Evolutionary conservation across 2,888 invertebrate genomes (phyloP).

Genomic region (Lepas anatifera): DNA sequence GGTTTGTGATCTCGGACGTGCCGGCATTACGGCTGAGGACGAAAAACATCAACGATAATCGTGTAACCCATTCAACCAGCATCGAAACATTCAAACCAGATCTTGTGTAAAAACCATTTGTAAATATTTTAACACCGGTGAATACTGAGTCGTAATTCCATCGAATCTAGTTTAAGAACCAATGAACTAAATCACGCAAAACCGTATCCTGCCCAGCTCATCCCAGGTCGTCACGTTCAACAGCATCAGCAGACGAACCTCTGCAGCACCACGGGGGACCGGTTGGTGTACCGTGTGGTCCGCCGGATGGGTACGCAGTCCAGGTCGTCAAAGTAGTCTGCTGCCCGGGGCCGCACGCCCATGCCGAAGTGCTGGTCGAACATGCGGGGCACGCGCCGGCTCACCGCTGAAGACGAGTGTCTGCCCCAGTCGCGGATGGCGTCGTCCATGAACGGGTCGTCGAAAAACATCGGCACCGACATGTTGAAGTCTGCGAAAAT

Average conservation of each 20-base stretch:
- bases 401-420: background rate
- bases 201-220: too few species aligned
- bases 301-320: background rate
- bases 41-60: too few species aligned
- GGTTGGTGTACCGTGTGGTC: background rate
- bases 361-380: constrained; percentile 9
- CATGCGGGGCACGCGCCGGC: background rate
- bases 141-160: too few species aligned
- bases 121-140: too few species aligned
- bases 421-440: background rate
- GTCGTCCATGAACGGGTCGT: constrained; percentile 2
- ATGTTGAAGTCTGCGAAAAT: background rate
- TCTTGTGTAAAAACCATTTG: too few species aligned
- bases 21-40: background rate
- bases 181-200: too few species aligned
- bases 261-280: background rate
- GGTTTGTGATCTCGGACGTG: background rate
- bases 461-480: background rate
- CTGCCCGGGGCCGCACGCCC: background rate
- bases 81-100: too few species aligned
- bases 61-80: too few species aligned
- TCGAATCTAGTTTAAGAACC: too few species aligned
- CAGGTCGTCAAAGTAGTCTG: too few species aligned
- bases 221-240: too few species aligned
- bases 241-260: too few species aligned